Conservation (phyloP, 2,888 invertebrate species). For the Plagodis dolabraria region DNA sequence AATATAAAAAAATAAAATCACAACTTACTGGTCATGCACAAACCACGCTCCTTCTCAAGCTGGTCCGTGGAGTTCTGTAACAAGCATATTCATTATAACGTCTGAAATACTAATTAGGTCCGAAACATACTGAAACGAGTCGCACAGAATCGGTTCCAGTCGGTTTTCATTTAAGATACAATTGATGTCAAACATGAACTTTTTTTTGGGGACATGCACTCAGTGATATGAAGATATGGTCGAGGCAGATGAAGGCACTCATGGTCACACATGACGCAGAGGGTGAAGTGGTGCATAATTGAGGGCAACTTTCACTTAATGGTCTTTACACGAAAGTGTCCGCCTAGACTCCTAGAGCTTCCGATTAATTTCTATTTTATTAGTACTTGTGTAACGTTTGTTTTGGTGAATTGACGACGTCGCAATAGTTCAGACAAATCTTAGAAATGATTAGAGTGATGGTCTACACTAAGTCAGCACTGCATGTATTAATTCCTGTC, state of each 20-base stretch:
- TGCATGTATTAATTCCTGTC: too few species aligned
- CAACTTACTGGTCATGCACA: constrained; percentile 53
- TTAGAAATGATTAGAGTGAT: background rate
- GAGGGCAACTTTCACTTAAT: too few species aligned
- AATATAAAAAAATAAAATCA: too few species aligned
- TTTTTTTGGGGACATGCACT: background rate
- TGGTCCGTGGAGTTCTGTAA: constrained; percentile 59
- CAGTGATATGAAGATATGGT: too few species aligned
- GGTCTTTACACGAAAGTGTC: constrained; percentile 51
- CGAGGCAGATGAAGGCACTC: too few species aligned
- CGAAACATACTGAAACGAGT: constrained; percentile 26
- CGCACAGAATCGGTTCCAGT: constrained; percentile 30
- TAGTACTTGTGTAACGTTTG: constrained; percentile 33
- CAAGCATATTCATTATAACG: constrained; percentile 21
- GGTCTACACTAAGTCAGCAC: too few species aligned
- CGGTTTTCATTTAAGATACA: constrained; percentile 13
- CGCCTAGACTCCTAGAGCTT: constrained; percentile 35
- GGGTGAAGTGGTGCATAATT: too few species aligned
- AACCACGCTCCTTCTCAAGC: constrained; percentile 52
- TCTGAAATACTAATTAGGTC: constrained; percentile 16
- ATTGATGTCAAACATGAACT: background rate
- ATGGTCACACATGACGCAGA: too few species aligned
- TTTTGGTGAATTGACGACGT: constrained; percentile 10
- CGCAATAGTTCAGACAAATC: background rate
- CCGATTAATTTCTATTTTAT: constrained; percentile 52